These are phyloP conservation scores for Hirundichthys speculiger DNA, from an alignment of 2,113 vertebrate species.

Conservation along the genomic window DNA sequence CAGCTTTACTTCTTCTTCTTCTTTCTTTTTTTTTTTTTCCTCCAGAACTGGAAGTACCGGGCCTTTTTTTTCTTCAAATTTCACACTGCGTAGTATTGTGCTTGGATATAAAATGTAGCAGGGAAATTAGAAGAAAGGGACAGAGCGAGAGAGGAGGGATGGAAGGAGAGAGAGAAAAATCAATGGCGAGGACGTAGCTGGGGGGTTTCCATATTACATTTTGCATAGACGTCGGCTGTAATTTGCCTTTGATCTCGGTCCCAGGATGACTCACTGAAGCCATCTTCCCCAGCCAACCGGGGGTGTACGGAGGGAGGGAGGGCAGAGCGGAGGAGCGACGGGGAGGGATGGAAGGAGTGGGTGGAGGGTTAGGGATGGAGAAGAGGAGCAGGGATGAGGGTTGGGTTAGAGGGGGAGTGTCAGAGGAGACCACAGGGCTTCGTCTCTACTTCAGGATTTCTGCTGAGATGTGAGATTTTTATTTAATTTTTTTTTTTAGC, in stretches of 20 bases:
- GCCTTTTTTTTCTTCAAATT: constrained; percentile 68
- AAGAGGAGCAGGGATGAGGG: neutral
- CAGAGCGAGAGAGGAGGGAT: constrained; percentile 36
- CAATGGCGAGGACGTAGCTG: constrained; percentile 81
- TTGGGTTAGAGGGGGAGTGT: too few relatives aligned
- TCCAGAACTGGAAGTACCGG: constrained; percentile 53
- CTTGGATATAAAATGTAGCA: constrained; percentile 75
- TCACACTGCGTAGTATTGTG: constrained; percentile 75
- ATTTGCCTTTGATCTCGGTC: constrained; percentile 85
- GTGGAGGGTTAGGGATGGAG: constrained; percentile 40
- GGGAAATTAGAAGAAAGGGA: constrained; percentile 69
- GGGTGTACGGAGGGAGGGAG: constrained; percentile 11
- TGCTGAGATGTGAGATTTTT: constrained; percentile 57
- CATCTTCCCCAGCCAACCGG: constrained; percentile 77
- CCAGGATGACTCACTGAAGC: constrained; percentile 84
- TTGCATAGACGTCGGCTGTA: constrained; percentile 85
- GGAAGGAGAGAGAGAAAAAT: constrained; percentile 73
- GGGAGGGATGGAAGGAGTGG: constrained; percentile 50
- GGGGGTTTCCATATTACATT: constrained; percentile 84
- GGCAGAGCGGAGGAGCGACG: constrained; percentile 16
- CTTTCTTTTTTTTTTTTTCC: constrained; percentile 17
- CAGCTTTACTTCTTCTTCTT: too few relatives aligned
- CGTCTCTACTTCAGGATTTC: constrained; percentile 47
- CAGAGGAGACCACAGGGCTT: constrained; percentile 35
- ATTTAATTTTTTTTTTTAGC: too few relatives aligned